Conservation (phyloP, 2,797 vertebrate genomes). For the Thaleichthys pacificus region DNA sequence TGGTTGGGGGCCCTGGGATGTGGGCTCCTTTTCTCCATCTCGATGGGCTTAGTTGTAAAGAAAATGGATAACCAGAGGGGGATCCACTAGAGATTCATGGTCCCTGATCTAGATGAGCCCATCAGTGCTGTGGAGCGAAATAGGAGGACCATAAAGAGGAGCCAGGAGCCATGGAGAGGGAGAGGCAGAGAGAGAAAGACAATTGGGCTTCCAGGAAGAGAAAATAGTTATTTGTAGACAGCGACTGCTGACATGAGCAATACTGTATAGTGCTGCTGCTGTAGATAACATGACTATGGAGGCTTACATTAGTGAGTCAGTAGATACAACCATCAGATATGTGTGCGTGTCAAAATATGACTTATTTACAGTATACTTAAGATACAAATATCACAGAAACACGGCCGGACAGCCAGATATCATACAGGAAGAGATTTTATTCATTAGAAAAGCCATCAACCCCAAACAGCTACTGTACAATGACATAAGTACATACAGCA, state of each 20-base stretch:
- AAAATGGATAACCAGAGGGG: neutral
- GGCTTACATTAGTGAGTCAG: neutral
- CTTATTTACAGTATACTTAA: too few relatives aligned
- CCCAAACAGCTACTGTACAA: conserved; percentile 63
- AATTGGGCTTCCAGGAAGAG: neutral
- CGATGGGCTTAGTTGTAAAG: neutral
- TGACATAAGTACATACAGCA: conserved; percentile 52
- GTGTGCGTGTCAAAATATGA: neutral
- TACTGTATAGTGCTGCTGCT: neutral
- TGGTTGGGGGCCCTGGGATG: neutral
- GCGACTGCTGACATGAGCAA: neutral
- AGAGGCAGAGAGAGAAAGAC: neutral
- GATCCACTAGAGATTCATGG: too few relatives aligned
- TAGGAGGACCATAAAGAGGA: neutral
- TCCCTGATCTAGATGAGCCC: too few relatives aligned
- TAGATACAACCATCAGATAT: neutral
- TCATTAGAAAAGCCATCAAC: conserved; percentile 73
- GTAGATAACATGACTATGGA: neutral
- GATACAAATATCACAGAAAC: neutral
- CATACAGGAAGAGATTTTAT: conserved; percentile 74
- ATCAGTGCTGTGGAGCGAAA: too few relatives aligned
- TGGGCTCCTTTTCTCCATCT: neutral
- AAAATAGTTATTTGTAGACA: neutral
- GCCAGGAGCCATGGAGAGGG: neutral
- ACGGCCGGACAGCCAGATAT: neutral